Conservation (phyloP, 2,888 invertebrate species). For the Tipula confusa region DNA sequence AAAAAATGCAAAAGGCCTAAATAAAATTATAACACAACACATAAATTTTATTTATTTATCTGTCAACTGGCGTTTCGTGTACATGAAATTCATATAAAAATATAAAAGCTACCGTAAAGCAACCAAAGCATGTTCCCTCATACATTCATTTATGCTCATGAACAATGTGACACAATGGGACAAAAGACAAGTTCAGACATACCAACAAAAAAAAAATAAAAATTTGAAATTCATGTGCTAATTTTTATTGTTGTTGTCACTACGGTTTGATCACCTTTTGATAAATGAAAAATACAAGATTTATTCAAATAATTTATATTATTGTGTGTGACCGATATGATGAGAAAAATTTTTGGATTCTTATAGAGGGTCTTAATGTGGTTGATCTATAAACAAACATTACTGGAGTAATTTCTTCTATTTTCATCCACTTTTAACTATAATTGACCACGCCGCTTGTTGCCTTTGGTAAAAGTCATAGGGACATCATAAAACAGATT, state of each 20-base stretch:
- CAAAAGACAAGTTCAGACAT: too few species aligned
- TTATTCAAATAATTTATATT: not conserved
- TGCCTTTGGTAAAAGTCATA: too few species aligned
- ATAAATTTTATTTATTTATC: slow-evolving; percentile 12
- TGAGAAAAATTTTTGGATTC: too few species aligned
- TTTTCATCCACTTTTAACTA: too few species aligned
- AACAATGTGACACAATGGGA: not conserved
- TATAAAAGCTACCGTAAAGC: not conserved
- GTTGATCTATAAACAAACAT: too few species aligned
- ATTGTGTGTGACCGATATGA: too few species aligned
- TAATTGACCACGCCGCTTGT: too few species aligned
- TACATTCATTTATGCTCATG: not conserved
- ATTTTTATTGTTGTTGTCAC: not conserved
- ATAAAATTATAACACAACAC: not conserved
- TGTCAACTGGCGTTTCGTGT: not conserved
- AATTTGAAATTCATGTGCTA: not conserved
- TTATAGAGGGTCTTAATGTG: too few species aligned
- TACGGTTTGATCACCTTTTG: not conserved
- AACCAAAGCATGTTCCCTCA: not conserved
- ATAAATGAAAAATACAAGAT: not conserved
- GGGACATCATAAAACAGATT: too few species aligned
- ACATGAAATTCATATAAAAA: not conserved
- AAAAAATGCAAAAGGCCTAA: not conserved
- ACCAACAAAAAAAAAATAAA: not conserved
- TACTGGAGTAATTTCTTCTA: too few species aligned